Percentiles rank a stretch among this genome's conserved stretches.
phyloP scores from a whole-genome alignment of 92 coral and sea anemone species.

The Galaxea fascicularis region DNA sequence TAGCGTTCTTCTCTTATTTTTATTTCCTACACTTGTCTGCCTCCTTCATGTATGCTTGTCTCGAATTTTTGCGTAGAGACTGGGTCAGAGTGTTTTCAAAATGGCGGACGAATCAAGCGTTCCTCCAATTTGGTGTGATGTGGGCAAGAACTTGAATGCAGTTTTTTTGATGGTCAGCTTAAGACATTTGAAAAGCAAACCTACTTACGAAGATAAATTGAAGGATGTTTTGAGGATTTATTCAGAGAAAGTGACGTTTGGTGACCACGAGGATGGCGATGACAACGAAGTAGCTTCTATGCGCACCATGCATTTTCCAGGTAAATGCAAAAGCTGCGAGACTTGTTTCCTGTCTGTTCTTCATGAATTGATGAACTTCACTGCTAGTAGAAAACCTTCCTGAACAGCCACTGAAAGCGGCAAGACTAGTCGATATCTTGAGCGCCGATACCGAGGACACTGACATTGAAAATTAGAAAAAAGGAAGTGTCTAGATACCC shows the following conservation, averaged over 20 bases:
- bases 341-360: too few relatives aligned
- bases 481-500: too few relatives aligned
- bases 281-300: background rate
- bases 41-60: background rate
- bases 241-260: background rate
- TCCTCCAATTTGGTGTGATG: conserved; percentile 68
- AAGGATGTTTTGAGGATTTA: background rate
- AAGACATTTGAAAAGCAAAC: background rate
- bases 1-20: too few relatives aligned
- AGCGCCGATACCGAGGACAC: too few relatives aligned
- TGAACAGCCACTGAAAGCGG: too few relatives aligned
- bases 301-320: conserved; percentile 19
- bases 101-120: conserved; percentile 71
- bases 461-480: too few relatives aligned
- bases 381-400: too few relatives aligned
- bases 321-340: background rate
- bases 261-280: background rate
- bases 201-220: background rate
- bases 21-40: too few relatives aligned
- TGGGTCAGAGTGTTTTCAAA: conserved; percentile 15
- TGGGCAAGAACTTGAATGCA: conserved; percentile 69
- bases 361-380: too few relatives aligned
- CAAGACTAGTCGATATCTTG: too few relatives aligned
- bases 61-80: background rate
- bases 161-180: conserved; percentile 54